A percentile compares a stretch with the other conserved stretches of the same genome.
phyloP scores from a whole-genome alignment of 37 sponge, comb jelly and placozoan genomes.

The Aphrocallistes beatrix region DNA sequence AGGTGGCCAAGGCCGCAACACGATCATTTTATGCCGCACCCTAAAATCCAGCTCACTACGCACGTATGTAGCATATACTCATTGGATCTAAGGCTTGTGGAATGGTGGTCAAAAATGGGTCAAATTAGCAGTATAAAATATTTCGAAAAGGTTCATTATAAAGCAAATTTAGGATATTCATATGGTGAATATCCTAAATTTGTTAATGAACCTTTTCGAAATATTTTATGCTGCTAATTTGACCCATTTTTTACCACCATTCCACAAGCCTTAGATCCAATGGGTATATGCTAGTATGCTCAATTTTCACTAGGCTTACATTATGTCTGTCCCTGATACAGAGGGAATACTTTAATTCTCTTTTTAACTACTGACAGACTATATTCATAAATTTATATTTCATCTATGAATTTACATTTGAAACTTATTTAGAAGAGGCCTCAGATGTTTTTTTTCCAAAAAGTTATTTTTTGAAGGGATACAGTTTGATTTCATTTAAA shows the following conservation, averaged over 20 bases:
- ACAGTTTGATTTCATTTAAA: no score
- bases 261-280: background rate
- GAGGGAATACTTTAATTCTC: background rate
- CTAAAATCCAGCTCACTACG: no score
- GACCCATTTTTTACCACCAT: background rate
- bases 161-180: no score
- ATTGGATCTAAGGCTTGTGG: background rate
- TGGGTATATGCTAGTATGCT: background rate
- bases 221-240: background rate
- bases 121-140: background rate
- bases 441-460: no score
- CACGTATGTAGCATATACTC: background rate
- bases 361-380: background rate
- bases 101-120: background rate
- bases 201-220: background rate
- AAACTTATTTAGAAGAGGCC: no score
- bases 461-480: no score
- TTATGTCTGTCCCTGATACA: background rate
- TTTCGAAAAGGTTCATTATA: background rate
- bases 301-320: background rate
- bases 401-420: no score
- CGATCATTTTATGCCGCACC: no score
- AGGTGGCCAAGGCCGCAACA: no score
- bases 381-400: no score
- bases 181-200: no score